Base-by-base conservation (phyloP, 2,888 invertebrate genomes). In the Micoletzkya japonica region DNA sequence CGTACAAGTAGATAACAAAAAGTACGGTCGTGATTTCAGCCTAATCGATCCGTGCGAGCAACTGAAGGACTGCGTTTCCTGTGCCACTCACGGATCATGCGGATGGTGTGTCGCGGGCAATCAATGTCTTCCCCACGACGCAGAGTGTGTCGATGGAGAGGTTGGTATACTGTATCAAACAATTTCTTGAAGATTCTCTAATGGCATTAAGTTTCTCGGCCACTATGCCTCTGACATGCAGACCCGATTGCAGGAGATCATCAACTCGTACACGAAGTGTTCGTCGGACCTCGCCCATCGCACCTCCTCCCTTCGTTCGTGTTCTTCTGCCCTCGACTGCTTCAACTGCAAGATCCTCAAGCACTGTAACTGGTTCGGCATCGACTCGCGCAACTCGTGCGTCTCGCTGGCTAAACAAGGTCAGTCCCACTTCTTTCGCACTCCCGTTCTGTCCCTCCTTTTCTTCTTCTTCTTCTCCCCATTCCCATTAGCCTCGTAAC, bases 91-190 rank as follows among this genome's bases (percentile, higher is more conserved):
- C 57, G 78, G 77, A 24, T 81, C 80, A 20, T 84, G 84, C 64
- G 83, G 82, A 4, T 84, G 84, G 84, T 84, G 84, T 60, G 75
- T 77, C 7, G 79, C 78, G n/a, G 82, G 80, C 36, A 73, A 77
- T 14, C 79, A 79, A 58, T 79, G 79, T 58, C 71, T 79, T 7
- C 78, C 77, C 6, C 75, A 59, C 34, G 77, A 79, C 17, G 69
- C 71, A 7, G 77, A 77, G 26, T 81, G 80, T 67, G 72, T 81
- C 3, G 77, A 79, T 66, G 79, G 78, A 54, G 72, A 74, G 63
- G 74, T 70, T 6, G 39, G 39, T 10, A 39, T 17, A 17, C 7
- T 17, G 39, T 39, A 39, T 39, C n/a, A 17, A 39, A 10, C 39
- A 39, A 7, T 17, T 17, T 39, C 39, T 10, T 17, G 6, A 39